Evolutionary conservation across 2,797 vertebrate species (phyloP).

Genomic region (Arctocebus calabarensis): DNA sequence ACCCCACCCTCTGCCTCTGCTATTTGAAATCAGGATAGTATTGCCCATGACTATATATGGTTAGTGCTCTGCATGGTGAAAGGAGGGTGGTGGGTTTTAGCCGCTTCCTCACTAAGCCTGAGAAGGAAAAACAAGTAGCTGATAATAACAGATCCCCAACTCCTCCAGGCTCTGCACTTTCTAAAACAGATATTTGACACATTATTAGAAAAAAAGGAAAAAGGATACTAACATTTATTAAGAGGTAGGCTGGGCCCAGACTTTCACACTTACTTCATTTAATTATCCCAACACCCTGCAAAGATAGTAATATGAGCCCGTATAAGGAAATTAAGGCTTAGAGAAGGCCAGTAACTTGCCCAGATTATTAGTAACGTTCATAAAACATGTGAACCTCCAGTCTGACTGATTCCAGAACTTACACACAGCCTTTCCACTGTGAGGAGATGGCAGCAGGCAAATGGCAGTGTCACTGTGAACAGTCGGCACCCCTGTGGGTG

Average conservation of each 20-base stretch:
- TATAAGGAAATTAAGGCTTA: not conserved
- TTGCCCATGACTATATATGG: no score
- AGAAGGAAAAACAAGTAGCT: not conserved
- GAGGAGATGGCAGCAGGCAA: rapidly evolving
- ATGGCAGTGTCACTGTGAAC: not conserved
- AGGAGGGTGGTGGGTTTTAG: not conserved
- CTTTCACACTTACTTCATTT: not conserved
- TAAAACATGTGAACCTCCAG: not conserved
- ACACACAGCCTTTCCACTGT: not conserved
- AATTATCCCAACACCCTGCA: not conserved
- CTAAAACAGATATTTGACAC: not conserved
- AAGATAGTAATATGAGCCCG: not conserved
- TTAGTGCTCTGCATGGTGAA: not conserved
- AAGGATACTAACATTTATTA: not conserved
- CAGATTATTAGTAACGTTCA: not conserved
- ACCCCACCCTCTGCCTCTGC: not conserved
- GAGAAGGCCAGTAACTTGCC: not conserved
- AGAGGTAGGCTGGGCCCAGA: not conserved
- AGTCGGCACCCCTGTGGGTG: rapidly evolving
- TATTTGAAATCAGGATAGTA: not conserved
- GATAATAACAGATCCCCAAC: not conserved
- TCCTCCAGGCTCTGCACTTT: not conserved
- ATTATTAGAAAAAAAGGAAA: conserved; percentile 22
- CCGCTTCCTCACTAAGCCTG: not conserved
- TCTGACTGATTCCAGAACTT: not conserved